Conservation (phyloP, 1,140 invertebrate species). For the Ips typographus region DNA sequence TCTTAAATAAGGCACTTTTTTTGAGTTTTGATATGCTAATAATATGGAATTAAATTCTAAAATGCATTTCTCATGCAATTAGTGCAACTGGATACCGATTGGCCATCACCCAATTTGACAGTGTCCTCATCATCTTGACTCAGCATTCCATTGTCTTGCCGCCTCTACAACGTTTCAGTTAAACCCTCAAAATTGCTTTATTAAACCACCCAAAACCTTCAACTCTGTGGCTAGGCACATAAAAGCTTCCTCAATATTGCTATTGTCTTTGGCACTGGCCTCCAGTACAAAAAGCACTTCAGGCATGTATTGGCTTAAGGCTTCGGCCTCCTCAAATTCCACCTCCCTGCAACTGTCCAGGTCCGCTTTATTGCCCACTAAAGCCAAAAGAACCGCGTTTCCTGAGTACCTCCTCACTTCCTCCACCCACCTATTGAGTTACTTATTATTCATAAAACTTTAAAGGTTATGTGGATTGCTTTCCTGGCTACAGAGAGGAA, state of each 20-base stretch:
- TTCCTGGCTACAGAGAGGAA: conserved; percentile 78
- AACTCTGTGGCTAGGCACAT: conserved; percentile 84
- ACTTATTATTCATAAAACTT: not conserved
- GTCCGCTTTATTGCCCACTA: conserved; percentile 93
- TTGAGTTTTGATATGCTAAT: not conserved
- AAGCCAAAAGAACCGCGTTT: conserved; percentile 82
- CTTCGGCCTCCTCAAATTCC: conserved; percentile 78
- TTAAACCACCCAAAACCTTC: conserved; percentile 60
- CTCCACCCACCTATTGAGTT: conserved; percentile 76
- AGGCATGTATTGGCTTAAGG: conserved; percentile 79
- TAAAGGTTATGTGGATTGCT: conserved; percentile 2
- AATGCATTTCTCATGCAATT: conserved; percentile 41
- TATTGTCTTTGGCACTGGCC: conserved; percentile 91
- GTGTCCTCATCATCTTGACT: conserved; percentile 59
- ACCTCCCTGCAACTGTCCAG: conserved; percentile 79
- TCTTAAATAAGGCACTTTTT: not conserved
- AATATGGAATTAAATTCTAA: conserved; percentile 14
- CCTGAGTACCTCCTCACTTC: conserved; percentile 89
- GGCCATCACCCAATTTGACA: conserved; percentile 61
- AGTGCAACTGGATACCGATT: conserved; percentile 49
- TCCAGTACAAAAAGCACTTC: conserved; percentile 84
- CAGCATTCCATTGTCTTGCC: conserved; percentile 65
- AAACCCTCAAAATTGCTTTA: conserved; percentile 55
- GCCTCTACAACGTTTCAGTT: conserved; percentile 57
- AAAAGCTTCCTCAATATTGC: conserved; percentile 91